Conservation (phyloP, 2,888 invertebrate genomes). For the Tridacna crocea region DNA sequence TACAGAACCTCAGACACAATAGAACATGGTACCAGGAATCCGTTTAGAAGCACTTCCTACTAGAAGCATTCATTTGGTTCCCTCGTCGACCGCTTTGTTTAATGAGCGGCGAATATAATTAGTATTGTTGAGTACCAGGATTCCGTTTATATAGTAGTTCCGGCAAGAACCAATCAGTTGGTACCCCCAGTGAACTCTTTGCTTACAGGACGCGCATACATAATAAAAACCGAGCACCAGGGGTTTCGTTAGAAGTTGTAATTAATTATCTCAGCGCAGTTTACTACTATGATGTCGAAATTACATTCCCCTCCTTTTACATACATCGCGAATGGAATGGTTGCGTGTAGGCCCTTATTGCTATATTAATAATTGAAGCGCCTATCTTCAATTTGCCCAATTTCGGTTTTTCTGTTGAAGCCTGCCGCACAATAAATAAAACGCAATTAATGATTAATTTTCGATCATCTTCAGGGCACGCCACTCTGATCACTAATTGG, state of each 20-base stretch:
- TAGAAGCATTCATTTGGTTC: too few relatives aligned
- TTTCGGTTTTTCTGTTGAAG: constrained; percentile 40
- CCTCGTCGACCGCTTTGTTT: too few relatives aligned
- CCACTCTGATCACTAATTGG: constrained; percentile 15
- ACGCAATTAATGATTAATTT: constrained; percentile 36
- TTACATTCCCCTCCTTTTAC: constrained; percentile 9
- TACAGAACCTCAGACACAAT: too few relatives aligned
- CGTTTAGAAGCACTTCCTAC: too few relatives aligned
- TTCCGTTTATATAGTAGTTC: too few relatives aligned
- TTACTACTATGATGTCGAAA: constrained; percentile 18
- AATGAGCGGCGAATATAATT: too few relatives aligned
- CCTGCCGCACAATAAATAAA: constrained; percentile 32
- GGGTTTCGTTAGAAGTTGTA: constrained; percentile 16
- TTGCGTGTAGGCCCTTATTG: constrained; percentile 58
- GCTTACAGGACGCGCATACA: too few relatives aligned
- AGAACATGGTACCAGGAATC: too few relatives aligned
- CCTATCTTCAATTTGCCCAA: constrained; percentile 44
- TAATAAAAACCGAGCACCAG: too few relatives aligned
- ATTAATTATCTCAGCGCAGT: constrained; percentile 25
- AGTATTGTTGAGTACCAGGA: too few relatives aligned
- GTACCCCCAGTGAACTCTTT: too few relatives aligned
- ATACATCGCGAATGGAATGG: constrained; percentile 5
- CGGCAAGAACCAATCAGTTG: too few relatives aligned
- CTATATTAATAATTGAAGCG: constrained; percentile 58
- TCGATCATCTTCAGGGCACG: constrained; percentile 17